Evolutionary conservation across 2,113 vertebrate genomes (phyloP).

Genomic region (Aviceda subcristata): DNA sequence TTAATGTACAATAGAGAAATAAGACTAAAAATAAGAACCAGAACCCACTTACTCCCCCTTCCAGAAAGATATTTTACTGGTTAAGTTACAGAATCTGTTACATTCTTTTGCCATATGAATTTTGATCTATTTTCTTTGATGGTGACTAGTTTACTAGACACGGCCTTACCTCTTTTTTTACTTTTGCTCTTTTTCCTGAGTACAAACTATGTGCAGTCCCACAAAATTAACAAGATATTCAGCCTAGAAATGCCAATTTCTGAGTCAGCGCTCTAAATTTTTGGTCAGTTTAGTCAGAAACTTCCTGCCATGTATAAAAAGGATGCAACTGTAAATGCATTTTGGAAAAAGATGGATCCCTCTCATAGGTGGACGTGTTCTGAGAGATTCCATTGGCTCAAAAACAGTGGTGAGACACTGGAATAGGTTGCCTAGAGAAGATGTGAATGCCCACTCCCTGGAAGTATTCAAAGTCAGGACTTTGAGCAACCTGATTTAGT

Average conservation of each 20-base stretch:
- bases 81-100: neutral
- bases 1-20: neutral
- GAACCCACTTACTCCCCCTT: neutral
- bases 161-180: neutral
- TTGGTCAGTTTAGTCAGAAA: accelerated
- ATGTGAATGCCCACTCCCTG: neutral
- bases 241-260: neutral
- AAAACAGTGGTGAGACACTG: neutral
- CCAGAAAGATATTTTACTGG: neutral
- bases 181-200: neutral
- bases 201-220: neutral
- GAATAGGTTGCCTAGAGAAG: neutral
- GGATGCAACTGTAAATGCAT: neutral
- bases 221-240: neutral
- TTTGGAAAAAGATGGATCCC: neutral
- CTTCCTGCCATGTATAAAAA: neutral
- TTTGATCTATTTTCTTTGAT: neutral
- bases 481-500: neutral
- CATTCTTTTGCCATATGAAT: neutral
- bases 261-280: neutral
- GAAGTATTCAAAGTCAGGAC: neutral
- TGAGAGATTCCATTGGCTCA: neutral
- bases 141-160: neutral
- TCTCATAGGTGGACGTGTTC: neutral
- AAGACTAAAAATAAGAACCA: neutral